phyloP scores from a whole-genome alignment of 2,888 invertebrate genomes.

The Drosophila sordidapex region DNA sequence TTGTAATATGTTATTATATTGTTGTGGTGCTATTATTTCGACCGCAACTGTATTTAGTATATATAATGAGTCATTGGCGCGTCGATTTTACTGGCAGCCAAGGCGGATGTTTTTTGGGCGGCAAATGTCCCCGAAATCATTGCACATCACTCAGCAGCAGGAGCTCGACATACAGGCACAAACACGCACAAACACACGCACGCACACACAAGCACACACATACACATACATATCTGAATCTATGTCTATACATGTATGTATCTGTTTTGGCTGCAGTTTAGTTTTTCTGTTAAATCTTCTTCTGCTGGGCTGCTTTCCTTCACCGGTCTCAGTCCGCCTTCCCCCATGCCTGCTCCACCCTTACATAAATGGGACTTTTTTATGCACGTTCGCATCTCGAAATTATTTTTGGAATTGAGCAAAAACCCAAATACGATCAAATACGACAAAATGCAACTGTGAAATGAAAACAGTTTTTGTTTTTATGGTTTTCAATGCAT shows the following conservation, averaged over 20 bases:
- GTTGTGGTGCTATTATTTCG: neutral
- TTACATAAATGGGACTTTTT: slow-evolving; percentile 33
- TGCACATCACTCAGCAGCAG: slow-evolving; percentile 43
- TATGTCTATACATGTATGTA: slow-evolving; percentile 21
- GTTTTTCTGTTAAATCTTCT: slow-evolving; percentile 31
- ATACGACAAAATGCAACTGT: slow-evolving; percentile 32
- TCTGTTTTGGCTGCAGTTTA: slow-evolving; percentile 14
- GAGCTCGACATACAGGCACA: slow-evolving; percentile 6
- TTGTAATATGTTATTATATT: no score
- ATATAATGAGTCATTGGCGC: slow-evolving; percentile 49
- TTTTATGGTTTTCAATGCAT: slow-evolving; percentile 24
- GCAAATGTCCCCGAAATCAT: slow-evolving; percentile 51
- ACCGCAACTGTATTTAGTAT: neutral
- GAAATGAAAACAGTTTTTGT: slow-evolving; percentile 28
- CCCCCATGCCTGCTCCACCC: slow-evolving; percentile 35
- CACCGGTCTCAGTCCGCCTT: neutral
- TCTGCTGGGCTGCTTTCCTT: slow-evolving; percentile 12
- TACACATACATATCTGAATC: neutral
- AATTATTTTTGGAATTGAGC: slow-evolving; percentile 83
- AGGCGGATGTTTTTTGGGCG: slow-evolving; percentile 41
- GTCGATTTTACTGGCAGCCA: slow-evolving; percentile 31
- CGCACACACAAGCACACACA: neutral
- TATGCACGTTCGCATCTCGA: slow-evolving; percentile 54
- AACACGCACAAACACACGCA: neutral
- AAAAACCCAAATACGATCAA: slow-evolving; percentile 62